Evolutionary conservation across 2,888 invertebrate genomes (phyloP).

Genomic region (Drosophila algonquin): DNA sequence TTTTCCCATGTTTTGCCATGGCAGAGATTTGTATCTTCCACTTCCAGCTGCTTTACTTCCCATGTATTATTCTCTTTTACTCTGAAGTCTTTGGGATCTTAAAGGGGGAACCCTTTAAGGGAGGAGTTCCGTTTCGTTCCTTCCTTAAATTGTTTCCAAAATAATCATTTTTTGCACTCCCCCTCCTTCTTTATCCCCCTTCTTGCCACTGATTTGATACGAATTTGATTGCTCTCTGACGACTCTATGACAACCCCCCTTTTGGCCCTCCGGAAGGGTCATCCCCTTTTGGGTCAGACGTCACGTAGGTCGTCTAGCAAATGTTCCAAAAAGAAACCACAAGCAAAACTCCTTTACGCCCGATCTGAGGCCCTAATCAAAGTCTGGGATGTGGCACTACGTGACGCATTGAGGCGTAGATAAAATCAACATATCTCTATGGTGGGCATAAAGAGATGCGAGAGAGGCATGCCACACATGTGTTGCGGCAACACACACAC

Average conservation of each 20-base stretch:
- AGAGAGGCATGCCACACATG: background rate
- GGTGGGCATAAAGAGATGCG: constrained; percentile 23
- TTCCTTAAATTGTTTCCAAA: constrained; percentile 2
- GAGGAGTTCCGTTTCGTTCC: background rate
- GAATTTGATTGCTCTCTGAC: constrained; percentile 56
- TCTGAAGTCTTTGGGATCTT: background rate
- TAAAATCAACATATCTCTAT: constrained; percentile 53
- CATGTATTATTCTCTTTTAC: too few relatives aligned
- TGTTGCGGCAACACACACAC: constrained; percentile 15
- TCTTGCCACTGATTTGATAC: constrained; percentile 50
- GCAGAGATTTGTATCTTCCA: background rate
- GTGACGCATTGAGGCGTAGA: constrained; percentile 57
- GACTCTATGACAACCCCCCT: background rate
- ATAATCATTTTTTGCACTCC: too few relatives aligned
- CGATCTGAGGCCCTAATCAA: constrained; percentile 49
- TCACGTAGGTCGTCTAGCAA: constrained; percentile 34
- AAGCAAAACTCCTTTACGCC: constrained; percentile 24
- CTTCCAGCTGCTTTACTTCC: background rate
- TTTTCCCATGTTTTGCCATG: background rate
- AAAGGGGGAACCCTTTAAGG: background rate
- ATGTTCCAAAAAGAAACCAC: constrained; percentile 23
- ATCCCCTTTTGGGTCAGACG: constrained; percentile 21
- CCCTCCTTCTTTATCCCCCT: background rate
- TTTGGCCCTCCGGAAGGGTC: background rate
- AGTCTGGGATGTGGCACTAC: constrained; percentile 48